Base-by-base conservation (phyloP, 2,888 invertebrate species). In the Spisula solida region DNA sequence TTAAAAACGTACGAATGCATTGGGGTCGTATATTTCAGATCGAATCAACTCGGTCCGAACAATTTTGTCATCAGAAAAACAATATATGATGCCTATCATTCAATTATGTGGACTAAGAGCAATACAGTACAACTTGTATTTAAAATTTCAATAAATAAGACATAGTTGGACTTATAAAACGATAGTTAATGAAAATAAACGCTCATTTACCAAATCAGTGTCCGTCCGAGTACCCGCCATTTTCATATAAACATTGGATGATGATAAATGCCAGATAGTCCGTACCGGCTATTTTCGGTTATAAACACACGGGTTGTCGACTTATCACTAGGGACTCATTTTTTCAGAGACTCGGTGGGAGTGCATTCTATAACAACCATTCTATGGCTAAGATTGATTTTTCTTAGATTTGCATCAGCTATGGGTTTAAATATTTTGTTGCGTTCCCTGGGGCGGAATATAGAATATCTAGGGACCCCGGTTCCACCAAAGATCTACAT, bases 211-310 rank as follows among this genome's bases (percentile, higher is more conserved):
- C 81, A 81, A 29, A 31, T 56, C 81, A 29, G 81, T 18, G 34
- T 56, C 29, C 60, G 51, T 81, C 31, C 51, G 29, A 20, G 12
- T 60, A 34, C 81, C 81, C 81, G 81, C 81, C 81, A 81, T 81
- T 81, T n/a, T 47, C 20, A 56, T 60, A 56, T 81, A 56, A 81
- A 81, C 81, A 81, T 34, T 25, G 55, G 60, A 60, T 60, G 1
- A 60, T 60, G n/a, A 60, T n/a, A 60, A 60, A 60, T n/a, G 4
- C 60, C 25, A 25, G 14, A 5, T 25, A 1, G 25, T n/a, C 60
- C 60, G 60, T 60, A n/a, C 60, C 20, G 25, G 60, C 41, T 41
- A 8, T 41, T n/a, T 60, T 55, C 4, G 14, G 55, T 55, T 55
- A 18, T 18, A 55, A n/a, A n/a, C n/a, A n/a, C n/a, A n/a, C n/a